phyloP scores from a whole-genome alignment of 2,797 vertebrate species.

The Periparus ater region DNA sequence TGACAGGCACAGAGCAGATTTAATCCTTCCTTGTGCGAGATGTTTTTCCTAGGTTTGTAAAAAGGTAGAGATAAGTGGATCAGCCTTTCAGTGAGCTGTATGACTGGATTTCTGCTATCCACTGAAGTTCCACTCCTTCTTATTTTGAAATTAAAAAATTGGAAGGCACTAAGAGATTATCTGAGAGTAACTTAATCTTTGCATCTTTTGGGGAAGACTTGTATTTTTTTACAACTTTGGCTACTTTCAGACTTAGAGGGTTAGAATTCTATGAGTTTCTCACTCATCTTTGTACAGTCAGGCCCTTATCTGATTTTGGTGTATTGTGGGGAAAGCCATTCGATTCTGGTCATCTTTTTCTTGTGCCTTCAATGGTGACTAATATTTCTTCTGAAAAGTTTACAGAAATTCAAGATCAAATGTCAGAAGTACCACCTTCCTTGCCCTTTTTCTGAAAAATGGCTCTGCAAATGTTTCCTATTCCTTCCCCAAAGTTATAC shows the following conservation, averaged over 20 bases:
- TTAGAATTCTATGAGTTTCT: neutral
- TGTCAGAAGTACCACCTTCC: neutral
- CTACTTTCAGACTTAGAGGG: neutral
- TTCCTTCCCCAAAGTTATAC: neutral
- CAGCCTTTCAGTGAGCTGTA: neutral
- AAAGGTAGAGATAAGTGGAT: neutral
- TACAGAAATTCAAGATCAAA: neutral
- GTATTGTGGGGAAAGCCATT: neutral
- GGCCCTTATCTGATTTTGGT: neutral
- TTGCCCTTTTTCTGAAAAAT: neutral
- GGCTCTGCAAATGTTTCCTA: neutral
- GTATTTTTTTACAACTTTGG: neutral
- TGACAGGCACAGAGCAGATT: neutral
- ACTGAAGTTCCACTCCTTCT: neutral
- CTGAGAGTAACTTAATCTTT: neutral
- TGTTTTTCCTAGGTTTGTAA: neutral
- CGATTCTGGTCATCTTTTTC: neutral
- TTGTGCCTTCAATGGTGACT: neutral
- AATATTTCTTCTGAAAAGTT: neutral
- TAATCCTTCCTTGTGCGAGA: neutral
- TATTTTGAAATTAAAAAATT: neutral
- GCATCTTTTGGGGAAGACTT: neutral
- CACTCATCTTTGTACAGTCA: neutral
- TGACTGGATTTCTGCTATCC: neutral
- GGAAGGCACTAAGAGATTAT: neutral